phyloP scores from a whole-genome alignment of 2,113 vertebrate species.

The Misgurnus mizolepis region DNA sequence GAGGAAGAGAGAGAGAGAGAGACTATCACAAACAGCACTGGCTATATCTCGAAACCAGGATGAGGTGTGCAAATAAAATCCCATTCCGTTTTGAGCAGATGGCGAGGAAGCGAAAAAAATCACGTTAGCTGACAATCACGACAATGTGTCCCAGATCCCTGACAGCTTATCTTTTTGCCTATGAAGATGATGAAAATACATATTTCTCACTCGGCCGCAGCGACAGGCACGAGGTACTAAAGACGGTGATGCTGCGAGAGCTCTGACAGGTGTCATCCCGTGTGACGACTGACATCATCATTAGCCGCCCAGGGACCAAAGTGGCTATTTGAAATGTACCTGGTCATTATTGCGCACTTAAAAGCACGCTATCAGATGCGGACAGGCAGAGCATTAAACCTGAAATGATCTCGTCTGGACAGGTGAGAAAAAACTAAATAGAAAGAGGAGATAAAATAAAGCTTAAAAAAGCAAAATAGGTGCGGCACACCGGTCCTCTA shows the following conservation, averaged over 20 bases:
- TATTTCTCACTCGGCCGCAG: constrained; percentile 41
- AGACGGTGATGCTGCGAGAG: constrained; percentile 8
- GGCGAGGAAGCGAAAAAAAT: constrained; percentile 40
- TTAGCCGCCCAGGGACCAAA: constrained; percentile 39
- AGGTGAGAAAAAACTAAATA: background rate
- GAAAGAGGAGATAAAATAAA: background rate
- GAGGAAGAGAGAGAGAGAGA: background rate
- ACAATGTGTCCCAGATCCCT: constrained; percentile 54
- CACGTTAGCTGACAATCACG: constrained; percentile 58
- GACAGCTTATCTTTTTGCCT: constrained; percentile 59
- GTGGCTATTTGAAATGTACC: constrained; percentile 21
- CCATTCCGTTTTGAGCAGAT: constrained; percentile 39
- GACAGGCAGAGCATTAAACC: constrained; percentile 24
- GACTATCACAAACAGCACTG: constrained; percentile 17
- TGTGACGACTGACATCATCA: constrained; percentile 53
- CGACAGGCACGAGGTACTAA: constrained; percentile 29
- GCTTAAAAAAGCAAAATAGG: background rate
- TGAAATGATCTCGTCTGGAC: background rate
- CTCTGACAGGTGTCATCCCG: constrained; percentile 54
- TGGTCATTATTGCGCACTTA: constrained; percentile 29
- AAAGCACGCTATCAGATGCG: constrained; percentile 33
- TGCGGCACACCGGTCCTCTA: constrained; percentile 24
- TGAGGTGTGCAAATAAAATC: constrained; percentile 53
- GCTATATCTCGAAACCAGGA: constrained; percentile 20
- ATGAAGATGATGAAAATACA: constrained; percentile 51